A percentile compares a stretch with the other conserved stretches of the same genome.
Evolutionary conservation across 1,140 invertebrate genomes (phyloP).

Genomic region (Meloidogyne exigua): DNA sequence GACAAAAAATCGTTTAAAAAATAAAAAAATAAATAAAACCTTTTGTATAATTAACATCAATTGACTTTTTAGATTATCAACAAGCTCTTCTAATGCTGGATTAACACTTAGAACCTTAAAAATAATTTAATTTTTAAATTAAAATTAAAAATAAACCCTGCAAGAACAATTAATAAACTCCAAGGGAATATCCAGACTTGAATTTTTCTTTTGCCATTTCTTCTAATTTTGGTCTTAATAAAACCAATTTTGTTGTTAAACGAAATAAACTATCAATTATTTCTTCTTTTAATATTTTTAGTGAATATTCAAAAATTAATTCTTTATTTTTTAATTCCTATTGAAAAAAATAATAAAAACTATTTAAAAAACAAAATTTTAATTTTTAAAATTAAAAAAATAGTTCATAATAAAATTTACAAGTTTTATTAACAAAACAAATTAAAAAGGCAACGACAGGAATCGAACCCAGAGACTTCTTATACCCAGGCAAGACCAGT

Average conservation of each 20-base stretch:
- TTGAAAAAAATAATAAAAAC: not conserved
- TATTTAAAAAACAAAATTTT: not conserved
- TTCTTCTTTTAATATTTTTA: slow-evolving; percentile 38
- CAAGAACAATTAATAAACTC: slow-evolving; percentile 52
- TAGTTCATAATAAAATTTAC: too few species aligned
- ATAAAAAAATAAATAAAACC: not conserved
- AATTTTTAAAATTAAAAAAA: too few species aligned
- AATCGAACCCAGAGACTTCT: too few species aligned
- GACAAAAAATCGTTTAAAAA: too few species aligned
- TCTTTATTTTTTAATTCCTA: slow-evolving; percentile 14
- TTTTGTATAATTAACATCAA: slow-evolving; percentile 39
- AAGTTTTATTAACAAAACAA: too few species aligned
- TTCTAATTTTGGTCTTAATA: slow-evolving; percentile 33
- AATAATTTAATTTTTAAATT: not conserved
- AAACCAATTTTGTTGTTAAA: slow-evolving; percentile 29
- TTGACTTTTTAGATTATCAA: slow-evolving; percentile 43
- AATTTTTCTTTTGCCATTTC: not conserved
- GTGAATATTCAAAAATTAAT: slow-evolving; percentile 30
- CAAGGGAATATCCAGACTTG: slow-evolving; percentile 35
- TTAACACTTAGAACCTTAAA: slow-evolving; percentile 42
- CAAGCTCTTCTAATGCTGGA: slow-evolving; percentile 19
- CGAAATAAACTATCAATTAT: slow-evolving; percentile 37
- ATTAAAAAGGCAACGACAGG: too few species aligned
- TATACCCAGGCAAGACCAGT: too few species aligned
- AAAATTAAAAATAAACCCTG: slow-evolving; percentile 29